These are phyloP conservation scores for Tachysurus vachellii DNA, from an alignment of 2,113 vertebrate genomes.

Conservation along the genomic window DNA sequence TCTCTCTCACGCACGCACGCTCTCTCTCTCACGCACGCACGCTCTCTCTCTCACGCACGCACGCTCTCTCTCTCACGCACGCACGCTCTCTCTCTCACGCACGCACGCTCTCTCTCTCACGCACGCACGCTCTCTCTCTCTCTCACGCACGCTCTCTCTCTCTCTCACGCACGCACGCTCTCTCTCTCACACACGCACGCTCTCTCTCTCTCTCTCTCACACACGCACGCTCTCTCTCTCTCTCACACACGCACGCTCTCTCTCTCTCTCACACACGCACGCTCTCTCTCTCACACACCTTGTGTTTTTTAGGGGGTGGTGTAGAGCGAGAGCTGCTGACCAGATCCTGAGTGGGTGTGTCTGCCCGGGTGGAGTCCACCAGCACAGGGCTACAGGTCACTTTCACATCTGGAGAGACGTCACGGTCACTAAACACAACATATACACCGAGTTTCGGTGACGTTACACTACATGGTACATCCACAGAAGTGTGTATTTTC, in stretches of 20 bases:
- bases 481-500: neutral
- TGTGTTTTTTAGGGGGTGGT: constrained; percentile 74
- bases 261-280: neutral
- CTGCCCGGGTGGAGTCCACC: constrained; percentile 42
- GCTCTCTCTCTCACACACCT: constrained; percentile 55
- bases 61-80: no score
- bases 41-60: no score
- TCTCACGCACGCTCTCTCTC: no score
- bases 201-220: neutral
- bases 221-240: no score
- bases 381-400: constrained; percentile 58
- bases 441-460: neutral
- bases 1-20: no score
- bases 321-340: constrained; percentile 77
- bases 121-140: no score
- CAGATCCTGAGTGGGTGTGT: constrained; percentile 59
- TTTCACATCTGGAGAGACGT: constrained; percentile 68
- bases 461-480: neutral
- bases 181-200: neutral
- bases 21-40: no score
- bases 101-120: no score
- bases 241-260: neutral
- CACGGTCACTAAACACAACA: constrained; percentile 56
- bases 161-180: no score
- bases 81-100: no score